These are phyloP conservation scores for Ctenicera cuprea DNA, from an alignment of 2,888 invertebrate species.

Conservation along the genomic window DNA sequence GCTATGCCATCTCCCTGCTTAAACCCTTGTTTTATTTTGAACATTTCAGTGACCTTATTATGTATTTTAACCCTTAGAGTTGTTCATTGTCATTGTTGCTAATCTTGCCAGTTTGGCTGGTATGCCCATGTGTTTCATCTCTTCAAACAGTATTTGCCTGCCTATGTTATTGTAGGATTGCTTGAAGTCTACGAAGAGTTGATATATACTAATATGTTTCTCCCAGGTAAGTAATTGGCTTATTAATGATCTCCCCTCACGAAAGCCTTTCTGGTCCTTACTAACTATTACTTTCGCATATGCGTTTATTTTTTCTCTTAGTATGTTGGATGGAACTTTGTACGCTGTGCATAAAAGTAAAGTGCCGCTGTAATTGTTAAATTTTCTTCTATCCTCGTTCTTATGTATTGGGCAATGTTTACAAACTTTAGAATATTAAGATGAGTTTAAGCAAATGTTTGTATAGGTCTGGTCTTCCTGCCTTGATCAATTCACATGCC, in stretches of 20 bases:
- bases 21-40: background rate
- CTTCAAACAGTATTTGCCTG: background rate
- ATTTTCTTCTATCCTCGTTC: too few species aligned
- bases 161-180: background rate
- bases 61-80: background rate
- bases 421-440: too few species aligned
- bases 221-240: background rate
- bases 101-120: background rate
- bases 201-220: background rate
- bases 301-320: background rate
- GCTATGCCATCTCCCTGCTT: background rate
- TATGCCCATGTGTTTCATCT: background rate
- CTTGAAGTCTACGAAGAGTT: conserved; percentile 3
- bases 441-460: background rate
- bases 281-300: background rate
- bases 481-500: background rate
- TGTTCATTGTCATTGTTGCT: background rate
- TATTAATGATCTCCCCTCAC: background rate
- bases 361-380: too few species aligned
- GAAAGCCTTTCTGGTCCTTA: background rate
- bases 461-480: background rate
- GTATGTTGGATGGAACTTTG: too few species aligned
- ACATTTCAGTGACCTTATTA: background rate
- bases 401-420: too few species aligned
- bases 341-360: too few species aligned